Conservation (phyloP, 2,797 vertebrate species). For the Myripristis jacobus region DNA sequence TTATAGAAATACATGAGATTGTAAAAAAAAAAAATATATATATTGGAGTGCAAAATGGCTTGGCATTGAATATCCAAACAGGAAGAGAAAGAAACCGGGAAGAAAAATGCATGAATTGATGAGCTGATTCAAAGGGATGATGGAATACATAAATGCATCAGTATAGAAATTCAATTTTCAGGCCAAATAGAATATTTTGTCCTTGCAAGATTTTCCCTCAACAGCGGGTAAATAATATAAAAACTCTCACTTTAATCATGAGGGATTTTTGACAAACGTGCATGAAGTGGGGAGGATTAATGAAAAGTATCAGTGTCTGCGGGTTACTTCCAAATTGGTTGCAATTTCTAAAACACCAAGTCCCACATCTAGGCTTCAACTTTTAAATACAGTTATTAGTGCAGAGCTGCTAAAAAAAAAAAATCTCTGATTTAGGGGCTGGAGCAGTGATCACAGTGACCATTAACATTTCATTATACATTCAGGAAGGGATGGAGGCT, state of each 20-base stretch:
- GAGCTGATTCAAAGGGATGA: constrained; percentile 65
- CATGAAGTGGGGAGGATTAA: background rate
- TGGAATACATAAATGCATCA: constrained; percentile 78
- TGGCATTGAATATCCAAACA: constrained; percentile 64
- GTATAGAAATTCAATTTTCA: constrained; percentile 68
- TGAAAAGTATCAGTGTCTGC: background rate
- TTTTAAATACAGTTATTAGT: background rate
- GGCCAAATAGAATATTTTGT: constrained; percentile 65
- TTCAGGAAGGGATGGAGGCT: too few species aligned
- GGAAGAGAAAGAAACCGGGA: constrained; percentile 41
- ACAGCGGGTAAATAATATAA: background rate
- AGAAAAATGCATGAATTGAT: constrained; percentile 73
- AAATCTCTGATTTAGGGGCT: background rate
- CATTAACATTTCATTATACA: background rate
- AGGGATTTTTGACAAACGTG: constrained; percentile 22
- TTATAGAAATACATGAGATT: constrained; percentile 72
- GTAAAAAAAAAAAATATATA: too few species aligned
- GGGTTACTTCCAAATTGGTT: background rate
- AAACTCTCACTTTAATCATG: constrained; percentile 24
- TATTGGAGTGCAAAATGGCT: constrained; percentile 57
- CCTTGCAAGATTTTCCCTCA: constrained; percentile 34
- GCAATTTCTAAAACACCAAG: background rate
- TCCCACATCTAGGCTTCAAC: background rate
- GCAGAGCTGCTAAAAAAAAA: background rate
- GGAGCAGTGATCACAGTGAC: background rate